phyloP scores from a whole-genome alignment of 1,140 invertebrate species.

The Heliconius melpomene region DNA sequence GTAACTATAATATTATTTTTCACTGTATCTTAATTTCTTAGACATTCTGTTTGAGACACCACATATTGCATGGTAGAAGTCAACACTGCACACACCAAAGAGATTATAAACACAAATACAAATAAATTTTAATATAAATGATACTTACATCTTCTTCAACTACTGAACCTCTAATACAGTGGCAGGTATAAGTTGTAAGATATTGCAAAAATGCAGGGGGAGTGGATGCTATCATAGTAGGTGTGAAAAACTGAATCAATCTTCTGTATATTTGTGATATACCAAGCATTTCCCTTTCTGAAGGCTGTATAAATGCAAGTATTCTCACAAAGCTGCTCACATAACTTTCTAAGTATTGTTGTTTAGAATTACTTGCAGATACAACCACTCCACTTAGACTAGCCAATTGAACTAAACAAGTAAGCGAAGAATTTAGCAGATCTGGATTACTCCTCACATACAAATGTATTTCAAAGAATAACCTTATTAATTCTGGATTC shows the following conservation, averaged over 20 bases:
- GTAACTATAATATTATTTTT: too few species aligned
- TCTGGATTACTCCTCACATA: constrained; percentile 89
- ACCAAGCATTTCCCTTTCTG: constrained; percentile 84
- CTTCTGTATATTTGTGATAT: constrained; percentile 86
- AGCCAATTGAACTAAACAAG: constrained; percentile 89
- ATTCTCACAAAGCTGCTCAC: constrained; percentile 87
- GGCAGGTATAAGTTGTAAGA: constrained; percentile 87
- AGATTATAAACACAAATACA: too few species aligned
- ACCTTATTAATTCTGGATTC: constrained; percentile 85
- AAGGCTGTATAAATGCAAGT: constrained; percentile 84
- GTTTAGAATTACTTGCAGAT: constrained; percentile 81
- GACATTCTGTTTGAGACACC: too few species aligned
- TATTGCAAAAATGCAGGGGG: constrained; percentile 83
- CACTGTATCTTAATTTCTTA: too few species aligned
- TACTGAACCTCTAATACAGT: constrained; percentile 87
- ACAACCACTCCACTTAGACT: constrained; percentile 87
- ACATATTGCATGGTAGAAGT: too few species aligned
- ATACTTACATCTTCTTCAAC: constrained; percentile 87
- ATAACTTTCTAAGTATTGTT: constrained; percentile 88
- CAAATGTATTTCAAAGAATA: constrained; percentile 93
- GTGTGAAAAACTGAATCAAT: constrained; percentile 84
- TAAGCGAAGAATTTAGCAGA: constrained; percentile 88
- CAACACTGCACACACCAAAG: too few species aligned
- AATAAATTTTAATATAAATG: constrained; percentile 23
- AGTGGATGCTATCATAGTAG: constrained; percentile 77